Base-by-base conservation (phyloP, 92 coral and sea anemone species). In the Palythoa grandis region DNA sequence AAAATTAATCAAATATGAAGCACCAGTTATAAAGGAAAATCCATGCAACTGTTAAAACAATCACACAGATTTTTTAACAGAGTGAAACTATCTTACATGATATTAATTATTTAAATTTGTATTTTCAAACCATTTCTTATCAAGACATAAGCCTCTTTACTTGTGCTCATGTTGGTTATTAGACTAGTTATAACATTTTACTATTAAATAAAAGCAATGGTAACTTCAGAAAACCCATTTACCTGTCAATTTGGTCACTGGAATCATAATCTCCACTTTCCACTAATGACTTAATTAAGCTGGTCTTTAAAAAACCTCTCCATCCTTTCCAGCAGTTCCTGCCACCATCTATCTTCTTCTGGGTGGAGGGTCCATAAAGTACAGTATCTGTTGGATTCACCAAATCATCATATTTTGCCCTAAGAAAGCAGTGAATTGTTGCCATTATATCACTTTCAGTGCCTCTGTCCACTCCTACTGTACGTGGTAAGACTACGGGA, bases 261-360 rank as follows among this genome's bases (percentile, higher is more conserved):
- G 93, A 52, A 85, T 90, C 91, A 92, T 90, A 92, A 47, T 83
- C 76, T 66, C 95, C 95, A 86, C 68, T 77, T 79, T 90, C 91
- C 14, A 87, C 86, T 43, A 92, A 80, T 29, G 87, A 13, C 67
- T n/a, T n/a, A n/a, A n/a, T 82, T 78, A 53, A 92, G 78, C 80
- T 92, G 93, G 15, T 73, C 76, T 89, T 90, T 89, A 83, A 89
- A 92, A 92, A 25, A 89, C 77, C 24, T 75, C 73, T 91, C 93
- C 93, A 91, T 76, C 78, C 88, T 76, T 20, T 91, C 93, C 11
- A 22, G 86, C 8, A 90, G 77, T 58, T 90, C 90, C 71, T 58
- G 25, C 93, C 93, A 90, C 93, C 93, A 91, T 53, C 93, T 37
- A 88, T 88, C 23, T 91, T 90, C 19, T 90, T 90, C 56, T 90